These are phyloP conservation scores for Deilephila elpenor DNA, from an alignment of 2,888 invertebrate genomes.

Conservation along the genomic window DNA sequence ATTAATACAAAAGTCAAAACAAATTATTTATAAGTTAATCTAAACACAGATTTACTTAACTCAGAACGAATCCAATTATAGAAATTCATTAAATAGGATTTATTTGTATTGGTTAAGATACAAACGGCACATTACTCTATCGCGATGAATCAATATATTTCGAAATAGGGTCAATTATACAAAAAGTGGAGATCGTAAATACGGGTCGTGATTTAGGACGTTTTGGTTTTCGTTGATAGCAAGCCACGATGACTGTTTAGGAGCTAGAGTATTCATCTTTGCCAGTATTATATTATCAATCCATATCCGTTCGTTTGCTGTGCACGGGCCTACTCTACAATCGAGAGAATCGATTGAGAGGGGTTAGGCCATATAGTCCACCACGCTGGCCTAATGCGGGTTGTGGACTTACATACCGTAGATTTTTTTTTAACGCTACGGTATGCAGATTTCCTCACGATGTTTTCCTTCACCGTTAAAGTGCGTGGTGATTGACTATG, in stretches of 20 bases:
- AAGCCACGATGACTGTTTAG: constrained; percentile 2
- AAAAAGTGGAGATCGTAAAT: constrained; percentile 20
- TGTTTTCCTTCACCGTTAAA: too few species aligned
- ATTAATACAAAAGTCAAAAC: too few species aligned
- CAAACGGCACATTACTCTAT: constrained; percentile 21
- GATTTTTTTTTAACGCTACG: too few species aligned
- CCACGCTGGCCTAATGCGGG: too few species aligned
- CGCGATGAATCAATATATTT: constrained; percentile 19
- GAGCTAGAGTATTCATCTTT: neutral
- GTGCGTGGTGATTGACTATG: too few species aligned
- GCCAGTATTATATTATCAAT: too few species aligned
- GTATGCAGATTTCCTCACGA: too few species aligned
- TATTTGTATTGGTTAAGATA: constrained; percentile 21
- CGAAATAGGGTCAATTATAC: constrained; percentile 25
- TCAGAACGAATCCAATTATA: neutral
- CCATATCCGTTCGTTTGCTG: too few species aligned
- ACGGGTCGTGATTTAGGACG: constrained; percentile 17
- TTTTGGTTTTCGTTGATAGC: constrained; percentile 18
- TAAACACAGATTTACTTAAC: neutral
- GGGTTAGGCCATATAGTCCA: too few species aligned
- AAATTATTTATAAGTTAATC: neutral
- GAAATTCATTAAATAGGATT: constrained; percentile 19
- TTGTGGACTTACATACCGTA: too few species aligned
- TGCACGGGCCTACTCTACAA: too few species aligned
- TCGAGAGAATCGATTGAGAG: too few species aligned